Percentiles rank a stretch among this genome's conserved stretches.
phyloP scores from a whole-genome alignment of 2,113 vertebrate genomes.

The Lepus europaeus region DNA sequence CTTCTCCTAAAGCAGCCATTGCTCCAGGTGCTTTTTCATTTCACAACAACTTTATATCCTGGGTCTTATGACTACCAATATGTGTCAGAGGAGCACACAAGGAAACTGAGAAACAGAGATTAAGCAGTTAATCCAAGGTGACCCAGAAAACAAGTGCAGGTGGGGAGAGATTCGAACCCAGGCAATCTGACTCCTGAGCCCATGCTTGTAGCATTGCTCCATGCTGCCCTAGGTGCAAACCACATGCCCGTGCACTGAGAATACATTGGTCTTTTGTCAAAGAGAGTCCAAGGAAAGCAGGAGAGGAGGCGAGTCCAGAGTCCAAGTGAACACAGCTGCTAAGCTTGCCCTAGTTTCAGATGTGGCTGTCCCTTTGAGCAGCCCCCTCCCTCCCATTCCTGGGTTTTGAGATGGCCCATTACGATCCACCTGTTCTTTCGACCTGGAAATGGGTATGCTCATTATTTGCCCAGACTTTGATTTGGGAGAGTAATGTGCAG shows the following conservation, averaged over 20 bases:
- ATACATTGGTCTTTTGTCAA: not conserved
- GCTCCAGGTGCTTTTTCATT: not conserved
- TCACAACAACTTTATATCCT: constrained; percentile 9
- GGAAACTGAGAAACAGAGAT: not conserved
- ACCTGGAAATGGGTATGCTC: constrained; percentile 75
- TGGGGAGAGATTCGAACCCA: not conserved
- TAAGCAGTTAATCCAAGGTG: not conserved
- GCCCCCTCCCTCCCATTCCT: not conserved
- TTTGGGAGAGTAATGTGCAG: constrained; percentile 76
- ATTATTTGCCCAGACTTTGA: constrained; percentile 76
- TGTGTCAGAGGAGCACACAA: not conserved
- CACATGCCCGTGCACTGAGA: not conserved
- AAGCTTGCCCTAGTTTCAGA: not conserved
- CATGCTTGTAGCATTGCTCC: not conserved
- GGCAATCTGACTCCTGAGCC: not conserved
- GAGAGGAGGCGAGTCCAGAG: not conserved
- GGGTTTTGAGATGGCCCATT: constrained; percentile 68
- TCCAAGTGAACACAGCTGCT: not conserved
- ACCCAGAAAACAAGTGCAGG: not conserved
- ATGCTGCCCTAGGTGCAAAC: not conserved
- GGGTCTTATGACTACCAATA: not conserved
- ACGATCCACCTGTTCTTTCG: constrained; percentile 74
- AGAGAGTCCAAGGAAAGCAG: not conserved
- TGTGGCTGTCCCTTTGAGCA: constrained; percentile 54
- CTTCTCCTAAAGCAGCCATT: not conserved